Conservation (phyloP, 2,113 vertebrate species). For the Anhinga rufa region DNA sequence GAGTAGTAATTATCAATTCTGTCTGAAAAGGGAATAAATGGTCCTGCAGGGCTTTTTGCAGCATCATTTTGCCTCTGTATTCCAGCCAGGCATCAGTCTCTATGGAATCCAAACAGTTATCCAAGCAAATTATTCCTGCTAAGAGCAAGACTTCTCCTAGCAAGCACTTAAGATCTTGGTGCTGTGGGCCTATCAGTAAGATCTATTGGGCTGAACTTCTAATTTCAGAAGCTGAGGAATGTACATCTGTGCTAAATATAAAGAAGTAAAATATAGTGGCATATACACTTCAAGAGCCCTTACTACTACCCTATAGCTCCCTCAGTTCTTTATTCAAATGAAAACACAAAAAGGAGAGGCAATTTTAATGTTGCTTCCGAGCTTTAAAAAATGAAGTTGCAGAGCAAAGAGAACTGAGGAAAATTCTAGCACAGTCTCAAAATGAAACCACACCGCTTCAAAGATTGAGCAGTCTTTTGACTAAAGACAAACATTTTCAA, state of each 20-base stretch:
- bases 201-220: neutral
- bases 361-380: neutral
- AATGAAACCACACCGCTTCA: neutral
- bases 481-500: neutral
- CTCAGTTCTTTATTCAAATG: neutral
- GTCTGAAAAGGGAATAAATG: constrained; percentile 21
- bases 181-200: neutral
- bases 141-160: neutral
- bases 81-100: neutral
- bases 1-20: constrained; percentile 28
- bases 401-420: neutral
- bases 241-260: neutral
- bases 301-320: neutral
- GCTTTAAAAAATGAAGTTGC: neutral
- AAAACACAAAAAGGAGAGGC: neutral
- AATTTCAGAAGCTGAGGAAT: neutral
- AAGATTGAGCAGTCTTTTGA: neutral
- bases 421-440: neutral
- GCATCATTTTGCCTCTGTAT: neutral
- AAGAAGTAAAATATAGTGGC: neutral
- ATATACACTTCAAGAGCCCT: neutral
- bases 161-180: neutral
- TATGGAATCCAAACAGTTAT: neutral
- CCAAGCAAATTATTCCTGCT: neutral
- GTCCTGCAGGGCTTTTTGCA: neutral